Evolutionary conservation across 2,113 vertebrate species (phyloP).

Genomic region (Carassius carassius): DNA sequence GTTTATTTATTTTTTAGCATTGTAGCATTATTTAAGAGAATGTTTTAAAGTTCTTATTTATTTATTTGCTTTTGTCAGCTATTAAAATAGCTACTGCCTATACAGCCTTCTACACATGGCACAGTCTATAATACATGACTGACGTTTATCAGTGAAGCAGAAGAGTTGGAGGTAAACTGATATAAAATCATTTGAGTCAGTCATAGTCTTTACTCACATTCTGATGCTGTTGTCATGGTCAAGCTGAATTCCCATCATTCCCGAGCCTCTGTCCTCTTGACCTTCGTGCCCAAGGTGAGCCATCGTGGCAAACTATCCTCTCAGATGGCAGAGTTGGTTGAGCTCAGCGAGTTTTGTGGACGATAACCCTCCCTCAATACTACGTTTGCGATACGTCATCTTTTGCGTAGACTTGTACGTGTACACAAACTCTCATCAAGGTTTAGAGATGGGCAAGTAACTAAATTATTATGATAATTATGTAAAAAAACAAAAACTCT

Average conservation of each 20-base stretch:
- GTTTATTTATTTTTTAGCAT: not conserved
- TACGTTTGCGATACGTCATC: constrained; percentile 75
- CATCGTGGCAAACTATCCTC: constrained; percentile 51
- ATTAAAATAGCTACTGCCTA: not conserved
- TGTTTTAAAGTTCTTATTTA: not conserved
- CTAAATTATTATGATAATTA: not conserved
- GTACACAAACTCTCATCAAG: constrained; percentile 14
- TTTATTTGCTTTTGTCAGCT: not conserved
- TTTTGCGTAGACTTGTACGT: constrained; percentile 45
- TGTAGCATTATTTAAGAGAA: not conserved
- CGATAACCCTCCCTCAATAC: constrained; percentile 76
- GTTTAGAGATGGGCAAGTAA: not conserved
- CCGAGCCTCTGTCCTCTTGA: constrained; percentile 1
- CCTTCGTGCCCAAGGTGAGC: constrained; percentile 31
- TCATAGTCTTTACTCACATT: constrained; percentile 37
- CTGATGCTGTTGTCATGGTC: not conserved
- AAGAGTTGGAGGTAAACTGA: not conserved
- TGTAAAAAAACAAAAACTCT: not conserved
- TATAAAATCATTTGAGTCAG: not conserved
- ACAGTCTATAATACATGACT: not conserved
- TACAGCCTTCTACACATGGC: not conserved
- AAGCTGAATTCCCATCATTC: constrained; percentile 27
- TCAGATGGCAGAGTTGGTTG: constrained; percentile 53
- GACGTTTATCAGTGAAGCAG: not conserved
- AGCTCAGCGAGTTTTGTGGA: constrained; percentile 70